Evolutionary conservation across 2,888 invertebrate genomes (phyloP).

Genomic region (Nephrotoma appendiculata): DNA sequence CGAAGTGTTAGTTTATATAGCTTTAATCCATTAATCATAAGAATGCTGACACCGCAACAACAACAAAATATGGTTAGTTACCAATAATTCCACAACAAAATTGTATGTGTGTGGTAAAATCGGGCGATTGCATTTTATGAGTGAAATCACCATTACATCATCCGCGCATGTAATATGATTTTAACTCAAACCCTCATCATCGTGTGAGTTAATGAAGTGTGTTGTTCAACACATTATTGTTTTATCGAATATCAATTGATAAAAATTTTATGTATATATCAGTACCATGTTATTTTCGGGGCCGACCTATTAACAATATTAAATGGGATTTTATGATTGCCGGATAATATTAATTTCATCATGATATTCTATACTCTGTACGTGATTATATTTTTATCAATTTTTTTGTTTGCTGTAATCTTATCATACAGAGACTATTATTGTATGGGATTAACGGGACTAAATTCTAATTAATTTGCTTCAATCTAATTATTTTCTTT

Average conservation of each 20-base stretch:
- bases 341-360: not conserved
- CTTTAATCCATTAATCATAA: not conserved
- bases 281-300: not conserved
- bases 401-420: not conserved
- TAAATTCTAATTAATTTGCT: too few species aligned
- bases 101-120: not conserved
- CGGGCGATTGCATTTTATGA: not conserved
- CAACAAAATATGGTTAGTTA: not conserved
- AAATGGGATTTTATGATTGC: not conserved
- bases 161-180: not conserved
- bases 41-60: not conserved
- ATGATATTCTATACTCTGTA: not conserved
- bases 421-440: too few species aligned
- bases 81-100: not conserved
- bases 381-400: not conserved
- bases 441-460: too few species aligned
- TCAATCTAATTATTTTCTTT: too few species aligned
- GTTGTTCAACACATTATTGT: not conserved
- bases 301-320: not conserved
- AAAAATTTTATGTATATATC: not conserved
- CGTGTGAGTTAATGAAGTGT: not conserved
- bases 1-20: not conserved
- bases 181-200: not conserved
- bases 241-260: not conserved
- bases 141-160: not conserved